Conservation (phyloP, 2,888 invertebrate genomes). For the Polymixis lichenea region DNA sequence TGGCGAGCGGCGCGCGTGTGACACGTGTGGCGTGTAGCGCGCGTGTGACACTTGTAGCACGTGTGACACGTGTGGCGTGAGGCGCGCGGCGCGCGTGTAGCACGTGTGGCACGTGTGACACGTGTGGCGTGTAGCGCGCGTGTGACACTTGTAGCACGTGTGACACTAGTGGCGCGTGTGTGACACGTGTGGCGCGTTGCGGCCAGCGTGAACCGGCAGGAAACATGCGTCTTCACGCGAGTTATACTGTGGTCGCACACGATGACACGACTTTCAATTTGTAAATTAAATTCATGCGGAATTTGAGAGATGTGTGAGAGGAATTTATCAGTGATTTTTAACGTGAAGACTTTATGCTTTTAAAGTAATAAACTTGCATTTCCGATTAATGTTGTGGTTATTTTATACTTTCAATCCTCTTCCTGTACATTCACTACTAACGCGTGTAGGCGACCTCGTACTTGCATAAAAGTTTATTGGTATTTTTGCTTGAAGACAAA, state of each 20-base stretch:
- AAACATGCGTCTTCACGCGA: conserved; percentile 24
- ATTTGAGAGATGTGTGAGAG: conserved; percentile 68
- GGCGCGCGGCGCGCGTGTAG: neutral
- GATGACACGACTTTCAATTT: conserved; percentile 34
- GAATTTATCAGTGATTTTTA: conserved; percentile 76
- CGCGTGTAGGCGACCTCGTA: neutral
- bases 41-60: too few species aligned
- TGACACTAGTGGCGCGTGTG: neutral
- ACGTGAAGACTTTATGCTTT: conserved; percentile 85
- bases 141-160: neutral
- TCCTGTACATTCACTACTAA: neutral
- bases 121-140: neutral
- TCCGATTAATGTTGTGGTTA: conserved; percentile 72
- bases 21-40: neutral
- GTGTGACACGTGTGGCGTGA: neutral
- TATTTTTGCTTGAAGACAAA: neutral
- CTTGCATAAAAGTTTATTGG: neutral
- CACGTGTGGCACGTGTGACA: fast-evolving
- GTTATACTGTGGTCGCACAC: conserved; percentile 28
- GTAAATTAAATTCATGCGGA: conserved; percentile 53
- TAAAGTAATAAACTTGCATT: conserved; percentile 87
- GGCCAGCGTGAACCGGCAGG: too few species aligned
- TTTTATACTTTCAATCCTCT: conserved; percentile 28
- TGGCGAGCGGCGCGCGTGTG: too few species aligned
- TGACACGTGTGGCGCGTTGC: neutral